These are phyloP conservation scores for Bergia sp. DNA, from an alignment of 92 coral and sea anemone species.

Conservation along the genomic window DNA sequence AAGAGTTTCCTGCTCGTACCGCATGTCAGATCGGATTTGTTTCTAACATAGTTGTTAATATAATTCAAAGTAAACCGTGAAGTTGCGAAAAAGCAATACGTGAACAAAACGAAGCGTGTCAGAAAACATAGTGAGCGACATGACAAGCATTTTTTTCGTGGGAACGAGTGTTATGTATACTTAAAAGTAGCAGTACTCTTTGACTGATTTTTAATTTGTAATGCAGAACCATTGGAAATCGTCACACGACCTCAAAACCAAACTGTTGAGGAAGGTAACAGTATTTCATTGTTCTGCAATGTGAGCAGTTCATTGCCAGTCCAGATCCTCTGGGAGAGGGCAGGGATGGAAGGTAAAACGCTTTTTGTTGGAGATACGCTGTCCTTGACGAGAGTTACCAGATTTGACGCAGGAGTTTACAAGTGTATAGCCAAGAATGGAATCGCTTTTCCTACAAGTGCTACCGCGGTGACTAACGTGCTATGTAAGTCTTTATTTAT, in stretches of 20 bases:
- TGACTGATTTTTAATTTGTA: background rate
- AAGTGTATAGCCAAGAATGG: slow-evolving; percentile 74
- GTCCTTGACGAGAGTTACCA: slow-evolving; percentile 46
- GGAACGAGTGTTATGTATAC: too few relatives aligned
- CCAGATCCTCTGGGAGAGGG: slow-evolving; percentile 56
- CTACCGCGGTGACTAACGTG: slow-evolving; percentile 61
- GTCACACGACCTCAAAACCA: slow-evolving; percentile 53
- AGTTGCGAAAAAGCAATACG: too few relatives aligned
- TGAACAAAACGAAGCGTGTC: too few relatives aligned
- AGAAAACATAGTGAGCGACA: too few relatives aligned
- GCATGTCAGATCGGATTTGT: too few relatives aligned
- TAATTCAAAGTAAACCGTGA: too few relatives aligned
- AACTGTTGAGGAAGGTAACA: slow-evolving; percentile 60
- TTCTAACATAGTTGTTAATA: too few relatives aligned
- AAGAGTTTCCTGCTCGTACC: too few relatives aligned
- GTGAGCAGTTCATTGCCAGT: slow-evolving; percentile 57
- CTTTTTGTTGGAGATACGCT: slow-evolving; percentile 50
- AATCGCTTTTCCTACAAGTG: slow-evolving; percentile 63
- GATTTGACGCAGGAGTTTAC: slow-evolving; percentile 63
- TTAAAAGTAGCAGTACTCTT: background rate
- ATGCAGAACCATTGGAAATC: slow-evolving; percentile 73
- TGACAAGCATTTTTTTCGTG: too few relatives aligned
- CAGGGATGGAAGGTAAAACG: slow-evolving; percentile 10
- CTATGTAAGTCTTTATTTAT: slow-evolving; percentile 47
- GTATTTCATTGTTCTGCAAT: slow-evolving; percentile 64